phyloP scores from a whole-genome alignment of 2,888 invertebrate genomes.

The Drosophila antonietae region DNA sequence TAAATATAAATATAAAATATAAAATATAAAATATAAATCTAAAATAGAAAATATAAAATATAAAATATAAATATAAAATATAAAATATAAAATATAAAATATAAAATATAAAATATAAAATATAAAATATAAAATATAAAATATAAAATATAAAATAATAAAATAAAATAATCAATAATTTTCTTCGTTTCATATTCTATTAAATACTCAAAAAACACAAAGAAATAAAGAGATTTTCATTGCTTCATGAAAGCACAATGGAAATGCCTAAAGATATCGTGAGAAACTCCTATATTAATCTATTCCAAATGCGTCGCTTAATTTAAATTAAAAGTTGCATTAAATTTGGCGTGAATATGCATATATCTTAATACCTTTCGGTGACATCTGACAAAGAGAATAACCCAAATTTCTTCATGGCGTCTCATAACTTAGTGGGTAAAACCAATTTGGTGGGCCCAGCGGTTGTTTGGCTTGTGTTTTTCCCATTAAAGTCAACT shows the following conservation, averaged over 20 bases:
- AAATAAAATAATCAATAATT: too few species aligned
- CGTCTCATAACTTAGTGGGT: conserved; percentile 25
- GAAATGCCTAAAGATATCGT: background rate
- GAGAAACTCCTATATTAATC: background rate
- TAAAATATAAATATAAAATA: background rate
- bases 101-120: too few species aligned
- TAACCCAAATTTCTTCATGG: conserved; percentile 44
- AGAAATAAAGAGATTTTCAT: background rate
- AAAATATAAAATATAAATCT: too few species aligned
- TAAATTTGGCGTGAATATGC: conserved; percentile 5
- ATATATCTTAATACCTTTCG: conserved; percentile 8
- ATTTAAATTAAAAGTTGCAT: conserved; percentile 18
- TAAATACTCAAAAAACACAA: too few species aligned
- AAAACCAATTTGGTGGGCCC: conserved; percentile 49
- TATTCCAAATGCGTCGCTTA: background rate
- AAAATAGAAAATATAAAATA: too few species aligned
- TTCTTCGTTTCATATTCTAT: too few species aligned
- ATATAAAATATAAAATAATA: too few species aligned
- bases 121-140: too few species aligned
- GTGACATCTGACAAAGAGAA: conserved; percentile 38
- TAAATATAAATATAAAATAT: too few species aligned
- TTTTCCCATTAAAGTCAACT: conserved; percentile 71
- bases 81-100: background rate
- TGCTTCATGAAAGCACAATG: background rate
- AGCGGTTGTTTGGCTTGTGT: conserved; percentile 29